Conservation (phyloP, 2,888 invertebrate species). For the Drosophila seclusa region DNA sequence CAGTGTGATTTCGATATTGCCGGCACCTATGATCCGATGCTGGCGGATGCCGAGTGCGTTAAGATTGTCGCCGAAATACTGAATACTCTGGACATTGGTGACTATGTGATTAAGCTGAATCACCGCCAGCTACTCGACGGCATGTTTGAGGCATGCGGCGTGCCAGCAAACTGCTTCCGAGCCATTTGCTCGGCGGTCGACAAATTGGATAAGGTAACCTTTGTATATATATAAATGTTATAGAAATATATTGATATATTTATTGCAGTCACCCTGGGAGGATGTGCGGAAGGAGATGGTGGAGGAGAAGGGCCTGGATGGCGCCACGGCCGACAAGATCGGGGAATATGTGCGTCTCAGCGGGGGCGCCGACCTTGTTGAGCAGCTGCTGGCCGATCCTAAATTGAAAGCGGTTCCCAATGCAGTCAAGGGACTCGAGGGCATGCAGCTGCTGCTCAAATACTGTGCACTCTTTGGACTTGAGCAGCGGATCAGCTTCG, state of each 20-base stretch:
- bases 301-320: constrained; percentile 94
- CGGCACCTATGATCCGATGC: constrained; percentile 97
- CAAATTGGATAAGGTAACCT: constrained; percentile 96
- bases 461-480: constrained; percentile 95
- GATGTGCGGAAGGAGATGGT: constrained; percentile 97
- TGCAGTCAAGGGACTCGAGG: constrained; percentile 91
- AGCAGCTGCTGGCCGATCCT: constrained; percentile 89
- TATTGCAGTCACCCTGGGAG: constrained; percentile 93
- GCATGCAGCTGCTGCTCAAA: constrained; percentile 92
- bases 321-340: constrained; percentile 93
- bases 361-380: constrained; percentile 91
- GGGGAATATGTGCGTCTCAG: constrained; percentile 94
- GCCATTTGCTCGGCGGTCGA: constrained; percentile 98
- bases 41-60: constrained; percentile 98
- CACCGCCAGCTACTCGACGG: constrained; percentile 97
- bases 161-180: constrained; percentile 94
- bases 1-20: constrained; percentile 99
- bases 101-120: constrained; percentile 96
- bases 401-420: constrained; percentile 88
- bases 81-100: constrained; percentile 91
- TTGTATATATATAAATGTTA: background rate
- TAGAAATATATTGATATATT: background rate
- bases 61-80: constrained; percentile 97
- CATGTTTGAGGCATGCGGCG: constrained; percentile 98
- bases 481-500: constrained; percentile 92